Conservation (phyloP, 2,113 vertebrate genomes). For the Bostrychus sinensis region DNA sequence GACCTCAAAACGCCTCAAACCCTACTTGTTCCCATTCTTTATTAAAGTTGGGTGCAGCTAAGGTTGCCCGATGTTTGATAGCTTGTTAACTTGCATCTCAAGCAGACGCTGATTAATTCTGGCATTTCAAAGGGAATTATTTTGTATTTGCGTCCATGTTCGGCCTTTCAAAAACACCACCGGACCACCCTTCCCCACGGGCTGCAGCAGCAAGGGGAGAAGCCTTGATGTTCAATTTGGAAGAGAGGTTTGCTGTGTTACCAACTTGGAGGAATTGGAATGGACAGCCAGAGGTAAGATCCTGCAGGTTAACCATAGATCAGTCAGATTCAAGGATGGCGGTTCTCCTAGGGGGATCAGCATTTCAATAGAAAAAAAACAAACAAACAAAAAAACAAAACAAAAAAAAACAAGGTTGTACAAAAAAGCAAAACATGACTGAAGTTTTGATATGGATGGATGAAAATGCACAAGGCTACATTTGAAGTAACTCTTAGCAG, state of each 20-base stretch:
- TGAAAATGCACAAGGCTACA: background rate
- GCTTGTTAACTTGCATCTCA: slow-evolving; percentile 63
- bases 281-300: slow-evolving; percentile 27
- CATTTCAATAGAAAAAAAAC: slow-evolving; percentile 35
- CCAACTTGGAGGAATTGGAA: slow-evolving; percentile 26
- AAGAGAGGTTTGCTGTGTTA: slow-evolving; percentile 22
- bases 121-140: slow-evolving; percentile 63
- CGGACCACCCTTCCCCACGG: slow-evolving; percentile 11
- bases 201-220: slow-evolving; percentile 8
- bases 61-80: slow-evolving; percentile 48
- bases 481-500: too few species aligned
- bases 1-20: slow-evolving; percentile 43
- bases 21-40: slow-evolving; percentile 15
- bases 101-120: slow-evolving; percentile 59
- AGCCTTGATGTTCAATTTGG: slow-evolving; percentile 48
- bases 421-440: slow-evolving; percentile 9
- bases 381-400: slow-evolving; percentile 27
- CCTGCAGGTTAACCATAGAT: slow-evolving; percentile 37
- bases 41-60: slow-evolving; percentile 36
- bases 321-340: slow-evolving; percentile 44
- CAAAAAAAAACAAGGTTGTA: slow-evolving; percentile 27
- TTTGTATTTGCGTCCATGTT: slow-evolving; percentile 52
- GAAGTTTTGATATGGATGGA: background rate
- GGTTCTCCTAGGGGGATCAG: slow-evolving; percentile 28
- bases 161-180: slow-evolving; percentile 11